Base-by-base conservation (phyloP, 2,797 vertebrate genomes). In the Pygocentrus nattereri region DNA sequence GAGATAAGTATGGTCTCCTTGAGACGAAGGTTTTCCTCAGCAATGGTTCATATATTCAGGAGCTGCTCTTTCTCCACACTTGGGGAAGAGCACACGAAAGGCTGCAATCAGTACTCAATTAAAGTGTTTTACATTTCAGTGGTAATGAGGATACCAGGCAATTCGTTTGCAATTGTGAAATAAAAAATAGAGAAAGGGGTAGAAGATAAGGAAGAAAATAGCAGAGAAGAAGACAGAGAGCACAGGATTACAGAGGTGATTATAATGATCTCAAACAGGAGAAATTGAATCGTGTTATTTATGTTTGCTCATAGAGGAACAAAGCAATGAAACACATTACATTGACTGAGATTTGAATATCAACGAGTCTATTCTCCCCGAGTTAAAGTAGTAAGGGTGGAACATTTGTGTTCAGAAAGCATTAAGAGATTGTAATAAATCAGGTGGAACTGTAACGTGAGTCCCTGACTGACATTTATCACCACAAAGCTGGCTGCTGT, bases 21-120 rank as follows among this genome's bases (percentile, higher is more conserved):
- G 31, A 81, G 75, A 78, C 62, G 72, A 78, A 82, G 80, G 67
- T 78, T 84, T 75, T 76, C 80, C 78, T 61, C 27, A 67, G 78
- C 82, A 81, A 85, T 79, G 84, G 79, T 77, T 87, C 62, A 87
- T 88, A 87, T 87, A 85, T 84, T 84, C 85, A 79, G 80, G 61
- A 82, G 74, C 70, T 84, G 74, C 62, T 81, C 64, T 64, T 79
- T 78, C 72, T 76, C 74, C 78, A 77, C 76, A 80, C 87, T 87
- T 79, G 41, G 88, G 78, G 86, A 87, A 85, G 85, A 78, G 56
- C 74, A 80, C 74, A 64, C 89, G 84, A 90, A 90, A 85, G 89
- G 79, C 89, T 88, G 91, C 91, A 94, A 95, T 95, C 94, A 95
- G 92, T 77, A 85, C 87, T 86, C 87, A 93, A 94, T 94, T 93